These are phyloP conservation scores for Pelosia muscerda DNA, from an alignment of 2,888 invertebrate genomes.

Conservation along the genomic window DNA sequence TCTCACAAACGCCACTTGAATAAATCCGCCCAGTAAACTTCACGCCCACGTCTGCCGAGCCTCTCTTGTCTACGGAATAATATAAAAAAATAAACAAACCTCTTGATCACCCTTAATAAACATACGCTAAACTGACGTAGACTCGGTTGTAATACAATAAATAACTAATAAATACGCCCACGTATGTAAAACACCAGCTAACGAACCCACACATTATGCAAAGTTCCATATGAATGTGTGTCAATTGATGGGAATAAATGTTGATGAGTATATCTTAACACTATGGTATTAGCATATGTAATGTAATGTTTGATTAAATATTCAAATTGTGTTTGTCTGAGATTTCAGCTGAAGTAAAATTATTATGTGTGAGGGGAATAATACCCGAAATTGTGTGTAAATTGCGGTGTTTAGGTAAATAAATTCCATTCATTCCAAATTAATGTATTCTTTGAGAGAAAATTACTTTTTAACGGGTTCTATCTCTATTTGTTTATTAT, in stretches of 20 bases:
- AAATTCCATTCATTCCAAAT: neutral
- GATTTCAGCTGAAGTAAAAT: conserved; percentile 14
- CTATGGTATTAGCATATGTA: conserved; percentile 41
- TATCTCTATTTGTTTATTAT: too few relatives aligned
- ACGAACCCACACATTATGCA: conserved; percentile 57
- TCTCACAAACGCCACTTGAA: neutral
- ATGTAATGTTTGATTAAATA: conserved; percentile 26
- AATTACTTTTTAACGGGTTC: too few relatives aligned
- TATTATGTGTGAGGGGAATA: conserved; percentile 6
- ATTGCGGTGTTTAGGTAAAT: neutral
- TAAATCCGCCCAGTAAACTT: neutral
- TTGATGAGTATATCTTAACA: conserved; percentile 47
- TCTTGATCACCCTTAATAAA: conserved; percentile 32
- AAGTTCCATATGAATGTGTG: conserved; percentile 45
- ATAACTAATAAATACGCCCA: conserved; percentile 43
- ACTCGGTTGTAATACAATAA: conserved; percentile 30
- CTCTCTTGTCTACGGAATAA: neutral
- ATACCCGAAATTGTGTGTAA: conserved; percentile 2
- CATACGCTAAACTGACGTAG: conserved; percentile 18
- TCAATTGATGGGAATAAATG: conserved; percentile 55
- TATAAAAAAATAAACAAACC: conserved; percentile 9
- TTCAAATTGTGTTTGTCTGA: conserved; percentile 23
- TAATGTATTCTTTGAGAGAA: too few relatives aligned
- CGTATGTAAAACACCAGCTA: conserved; percentile 46
- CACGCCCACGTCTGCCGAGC: neutral